Base-by-base conservation (phyloP, 2,797 vertebrate genomes). In the Urophycis tenuis region DNA sequence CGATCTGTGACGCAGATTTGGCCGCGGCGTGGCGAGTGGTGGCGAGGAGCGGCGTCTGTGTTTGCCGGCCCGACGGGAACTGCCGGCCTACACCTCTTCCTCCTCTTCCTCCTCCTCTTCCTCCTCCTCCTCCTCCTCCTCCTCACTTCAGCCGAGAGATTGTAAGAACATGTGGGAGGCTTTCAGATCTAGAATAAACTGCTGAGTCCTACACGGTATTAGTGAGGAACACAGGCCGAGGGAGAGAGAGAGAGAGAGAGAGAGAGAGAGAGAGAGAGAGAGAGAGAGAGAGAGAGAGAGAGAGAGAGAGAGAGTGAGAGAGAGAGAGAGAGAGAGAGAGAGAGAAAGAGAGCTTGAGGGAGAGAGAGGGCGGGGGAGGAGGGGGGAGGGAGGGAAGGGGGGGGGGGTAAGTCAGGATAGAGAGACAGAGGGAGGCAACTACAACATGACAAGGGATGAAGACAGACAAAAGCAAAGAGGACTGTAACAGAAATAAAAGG, bases 181-280 rank as follows among this genome's bases (percentile, higher is more conserved):
- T 74, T 82, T 77, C 22, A 74, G 81, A 78, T 74, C 53, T 78
- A 82, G 76, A 70, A 79, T 70, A 79, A 81, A 82, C 77, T 73
- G 83, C 81, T 81, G 83, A 87, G 74, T 86, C 78, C 64, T 82
- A 53, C 79, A 82, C 82, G 82, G 39, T 80, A 72, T 35, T 8
- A 31, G n/a, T 41, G 39, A 71, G 41, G 45, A 49, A 49, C 17
- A 49, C 45, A 49, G 45, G 6, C 45, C 17, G 6, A 49, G 45
- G 22, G 45, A 49, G 12, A 15, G 2, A 45, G 41, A 15, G 41
- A 19, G 49, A 53, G 49, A 6, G 5, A 53, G 49, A n/a, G 49
- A 0, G 0, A 8, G 49, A 53, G 49, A 9, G 22, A 53, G 49
- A 53, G 49, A n/a, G 49, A 53, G 49, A 53, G 49, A 53, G 49